phyloP scores from a whole-genome alignment of 2,888 invertebrate genomes.

The Bedellia somnulentella region DNA sequence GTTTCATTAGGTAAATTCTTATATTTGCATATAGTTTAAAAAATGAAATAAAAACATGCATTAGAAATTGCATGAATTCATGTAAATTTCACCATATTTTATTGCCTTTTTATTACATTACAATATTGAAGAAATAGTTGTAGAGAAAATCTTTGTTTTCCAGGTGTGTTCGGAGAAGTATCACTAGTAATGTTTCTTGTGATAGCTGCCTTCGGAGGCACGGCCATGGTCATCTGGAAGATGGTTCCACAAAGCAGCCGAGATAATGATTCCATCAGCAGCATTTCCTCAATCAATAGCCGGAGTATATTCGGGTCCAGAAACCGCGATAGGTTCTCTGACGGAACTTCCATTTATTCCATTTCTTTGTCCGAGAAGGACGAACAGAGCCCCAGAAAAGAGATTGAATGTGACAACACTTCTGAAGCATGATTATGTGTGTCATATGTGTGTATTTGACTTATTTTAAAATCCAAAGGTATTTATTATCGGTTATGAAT shows the following conservation, averaged over 20 bases:
- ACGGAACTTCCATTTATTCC: slow-evolving; percentile 48
- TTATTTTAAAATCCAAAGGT: too few species aligned
- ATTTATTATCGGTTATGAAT: too few species aligned
- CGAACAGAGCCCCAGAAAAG: slow-evolving; percentile 30
- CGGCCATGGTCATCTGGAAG: slow-evolving; percentile 58
- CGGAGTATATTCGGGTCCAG: slow-evolving; percentile 37
- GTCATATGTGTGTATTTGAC: slow-evolving; percentile 1
- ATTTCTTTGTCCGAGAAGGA: slow-evolving; percentile 51
- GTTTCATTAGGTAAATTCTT: too few species aligned
- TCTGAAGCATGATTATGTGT: slow-evolving; percentile 39
- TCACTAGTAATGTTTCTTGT: slow-evolving; percentile 59
- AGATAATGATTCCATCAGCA: slow-evolving; percentile 51
- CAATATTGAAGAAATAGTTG: too few species aligned
- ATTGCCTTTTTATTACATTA: too few species aligned
- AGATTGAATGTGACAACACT: slow-evolving; percentile 42
- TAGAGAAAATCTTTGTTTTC: too few species aligned
- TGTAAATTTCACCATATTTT: too few species aligned
- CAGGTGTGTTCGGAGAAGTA: slow-evolving; percentile 50
- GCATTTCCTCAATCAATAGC: slow-evolving; percentile 39
- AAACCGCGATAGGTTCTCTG: slow-evolving; percentile 44
- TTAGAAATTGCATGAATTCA: too few species aligned
- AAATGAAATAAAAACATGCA: too few species aligned
- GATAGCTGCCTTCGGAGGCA: slow-evolving; percentile 59
- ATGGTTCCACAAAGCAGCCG: slow-evolving; percentile 50
- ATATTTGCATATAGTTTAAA: too few species aligned